phyloP scores from a whole-genome alignment of 2,888 invertebrate species.

The Amphipyra tragopoginis region DNA sequence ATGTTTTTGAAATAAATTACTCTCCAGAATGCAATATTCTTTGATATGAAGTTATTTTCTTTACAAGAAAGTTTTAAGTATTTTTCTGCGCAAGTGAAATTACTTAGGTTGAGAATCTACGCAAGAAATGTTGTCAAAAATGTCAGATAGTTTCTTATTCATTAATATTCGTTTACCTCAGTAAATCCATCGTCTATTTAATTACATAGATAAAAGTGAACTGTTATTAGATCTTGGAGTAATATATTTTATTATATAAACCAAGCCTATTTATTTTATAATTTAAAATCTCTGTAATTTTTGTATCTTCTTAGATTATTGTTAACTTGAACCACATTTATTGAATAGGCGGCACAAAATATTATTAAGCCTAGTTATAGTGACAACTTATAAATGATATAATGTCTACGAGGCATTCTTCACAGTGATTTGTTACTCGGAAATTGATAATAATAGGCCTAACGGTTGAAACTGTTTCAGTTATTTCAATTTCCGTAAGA shows the following conservation, averaged over 20 bases:
- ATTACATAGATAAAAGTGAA: neutral
- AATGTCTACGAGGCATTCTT: constrained; percentile 26
- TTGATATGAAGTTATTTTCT: constrained; percentile 34
- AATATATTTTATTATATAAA: too few species aligned
- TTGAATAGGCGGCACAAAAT: too few species aligned
- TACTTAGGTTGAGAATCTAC: constrained; percentile 9
- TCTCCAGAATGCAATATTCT: constrained; percentile 41
- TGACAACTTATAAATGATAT: too few species aligned
- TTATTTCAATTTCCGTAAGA: constrained; percentile 75
- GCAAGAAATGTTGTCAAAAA: constrained; percentile 3
- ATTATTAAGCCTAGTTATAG: neutral
- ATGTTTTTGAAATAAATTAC: constrained; percentile 32
- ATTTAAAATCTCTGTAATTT: neutral
- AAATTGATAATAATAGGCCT: constrained; percentile 68
- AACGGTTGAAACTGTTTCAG: constrained; percentile 61
- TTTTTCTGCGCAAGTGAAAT: constrained; percentile 25
- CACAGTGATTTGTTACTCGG: constrained; percentile 52
- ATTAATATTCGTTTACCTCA: constrained; percentile 1
- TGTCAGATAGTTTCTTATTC: constrained; percentile 2
- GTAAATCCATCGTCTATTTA: neutral
- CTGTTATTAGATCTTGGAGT: too few species aligned
- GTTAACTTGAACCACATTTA: neutral
- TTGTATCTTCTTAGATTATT: neutral
- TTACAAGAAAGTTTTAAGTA: constrained; percentile 28
- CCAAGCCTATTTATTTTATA: neutral